A percentile compares a stretch with the other conserved stretches of the same genome.
These are phyloP conservation scores for Nicator chloris DNA, from an alignment of 2,113 vertebrate genomes.

Conservation along the genomic window DNA sequence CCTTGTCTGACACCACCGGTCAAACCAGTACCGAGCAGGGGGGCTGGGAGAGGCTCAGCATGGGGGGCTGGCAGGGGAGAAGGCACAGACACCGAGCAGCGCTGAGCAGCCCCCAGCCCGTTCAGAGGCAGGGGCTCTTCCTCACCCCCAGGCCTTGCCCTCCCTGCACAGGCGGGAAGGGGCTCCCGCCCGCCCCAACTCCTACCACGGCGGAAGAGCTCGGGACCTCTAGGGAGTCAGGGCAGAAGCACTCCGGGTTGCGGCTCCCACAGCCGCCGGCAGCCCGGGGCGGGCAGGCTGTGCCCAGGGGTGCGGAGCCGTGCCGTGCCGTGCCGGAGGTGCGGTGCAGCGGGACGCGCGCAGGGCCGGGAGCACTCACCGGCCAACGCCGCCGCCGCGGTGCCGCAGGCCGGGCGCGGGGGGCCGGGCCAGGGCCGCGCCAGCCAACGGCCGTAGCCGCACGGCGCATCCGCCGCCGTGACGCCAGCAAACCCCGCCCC, in stretches of 20 bases:
- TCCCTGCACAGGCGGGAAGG: not conserved
- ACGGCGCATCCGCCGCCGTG: not conserved
- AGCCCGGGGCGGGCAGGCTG: too few species aligned
- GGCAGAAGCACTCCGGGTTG: not conserved
- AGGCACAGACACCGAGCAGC: not conserved
- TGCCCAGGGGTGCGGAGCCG: not conserved
- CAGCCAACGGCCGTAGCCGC: not conserved
- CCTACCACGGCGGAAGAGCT: not conserved
- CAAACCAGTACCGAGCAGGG: rapidly evolving
- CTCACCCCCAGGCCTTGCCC: not conserved
- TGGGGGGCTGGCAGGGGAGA: not conserved
- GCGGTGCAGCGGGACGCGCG: too few species aligned
- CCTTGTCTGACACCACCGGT: not conserved
- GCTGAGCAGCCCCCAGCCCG: not conserved
- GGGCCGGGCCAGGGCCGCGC: too few species aligned
- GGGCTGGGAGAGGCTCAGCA: not conserved
- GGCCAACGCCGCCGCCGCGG: not conserved
- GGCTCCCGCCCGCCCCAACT: not conserved
- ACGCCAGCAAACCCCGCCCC: not conserved
- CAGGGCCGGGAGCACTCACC: not conserved
- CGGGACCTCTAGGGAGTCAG: too few species aligned
- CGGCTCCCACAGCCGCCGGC: not conserved
- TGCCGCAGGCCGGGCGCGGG: not conserved
- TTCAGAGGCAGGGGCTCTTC: not conserved
- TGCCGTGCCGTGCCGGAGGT: not conserved